These are phyloP conservation scores for Chelonia mydas DNA, from an alignment of 2,797 vertebrate genomes.

Conservation along the genomic window DNA sequence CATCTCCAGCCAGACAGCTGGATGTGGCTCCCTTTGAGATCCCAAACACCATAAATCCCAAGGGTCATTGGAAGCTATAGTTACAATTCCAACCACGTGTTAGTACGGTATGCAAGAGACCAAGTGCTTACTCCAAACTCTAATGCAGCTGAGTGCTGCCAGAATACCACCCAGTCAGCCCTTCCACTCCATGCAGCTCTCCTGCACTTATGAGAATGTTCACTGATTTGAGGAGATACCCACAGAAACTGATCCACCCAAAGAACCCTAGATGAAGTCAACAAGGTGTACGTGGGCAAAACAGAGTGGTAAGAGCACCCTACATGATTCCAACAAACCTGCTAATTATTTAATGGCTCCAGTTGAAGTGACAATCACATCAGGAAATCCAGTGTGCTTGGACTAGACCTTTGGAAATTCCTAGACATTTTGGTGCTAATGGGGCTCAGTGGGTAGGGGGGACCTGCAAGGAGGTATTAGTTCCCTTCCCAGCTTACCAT, in stretches of 20 bases:
- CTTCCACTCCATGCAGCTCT: neutral
- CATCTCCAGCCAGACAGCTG: neutral
- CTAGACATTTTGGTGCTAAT: neutral
- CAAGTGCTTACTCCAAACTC: neutral
- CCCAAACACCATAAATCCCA: neutral
- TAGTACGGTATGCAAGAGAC: neutral
- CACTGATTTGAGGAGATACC: neutral
- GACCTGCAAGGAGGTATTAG: neutral
- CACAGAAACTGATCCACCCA: neutral
- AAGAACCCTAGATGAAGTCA: neutral
- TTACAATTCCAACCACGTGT: neutral
- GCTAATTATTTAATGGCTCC: neutral
- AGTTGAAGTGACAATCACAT: neutral
- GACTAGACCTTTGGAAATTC: neutral
- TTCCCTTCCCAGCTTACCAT: conserved; percentile 84
- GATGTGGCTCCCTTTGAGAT: neutral
- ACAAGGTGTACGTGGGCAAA: neutral
- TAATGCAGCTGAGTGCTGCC: neutral
- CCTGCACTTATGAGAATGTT: neutral
- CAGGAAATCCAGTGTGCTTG: neutral
- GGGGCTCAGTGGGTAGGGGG: neutral
- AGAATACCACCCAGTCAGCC: neutral
- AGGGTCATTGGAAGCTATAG: neutral
- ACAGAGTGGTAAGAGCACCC: neutral
- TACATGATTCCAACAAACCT: neutral